Evolutionary conservation across 1,140 invertebrate species (phyloP).

Genomic region (Aphis craccivora): DNA sequence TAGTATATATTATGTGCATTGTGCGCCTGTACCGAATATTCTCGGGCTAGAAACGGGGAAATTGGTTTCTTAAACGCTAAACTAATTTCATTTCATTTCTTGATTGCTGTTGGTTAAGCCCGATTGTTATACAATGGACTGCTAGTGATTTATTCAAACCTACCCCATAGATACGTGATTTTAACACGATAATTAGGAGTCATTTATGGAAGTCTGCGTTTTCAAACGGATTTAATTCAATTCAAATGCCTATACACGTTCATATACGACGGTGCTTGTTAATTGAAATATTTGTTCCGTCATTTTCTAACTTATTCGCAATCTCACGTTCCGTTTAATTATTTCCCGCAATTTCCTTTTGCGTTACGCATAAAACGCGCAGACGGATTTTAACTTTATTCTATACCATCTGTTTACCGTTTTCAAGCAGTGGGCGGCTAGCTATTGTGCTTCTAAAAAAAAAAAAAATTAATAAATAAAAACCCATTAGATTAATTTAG

Average conservation of each 20-base stretch:
- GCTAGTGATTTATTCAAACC: not conserved
- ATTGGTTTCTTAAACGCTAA: slow-evolving; percentile 15
- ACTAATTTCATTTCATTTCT: not conserved
- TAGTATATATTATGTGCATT: not conserved
- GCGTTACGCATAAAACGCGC: not conserved
- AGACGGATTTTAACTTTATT: not conserved
- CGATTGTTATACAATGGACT: not conserved
- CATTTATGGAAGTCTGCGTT: slow-evolving; percentile 5
- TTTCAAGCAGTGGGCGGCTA: not conserved
- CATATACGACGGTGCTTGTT: not conserved
- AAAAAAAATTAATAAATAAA: slow-evolving; percentile 28
- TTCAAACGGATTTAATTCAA: slow-evolving; percentile 34
- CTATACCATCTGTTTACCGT: not conserved
- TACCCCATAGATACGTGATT: not conserved
- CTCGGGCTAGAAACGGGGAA: not conserved
- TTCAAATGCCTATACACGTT: slow-evolving; percentile 12
- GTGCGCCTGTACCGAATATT: not conserved
- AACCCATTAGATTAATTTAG: slow-evolving; percentile 44
- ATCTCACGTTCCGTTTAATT: slow-evolving; percentile 2
- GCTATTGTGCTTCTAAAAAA: slow-evolving; percentile 1
- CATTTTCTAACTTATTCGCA: not conserved
- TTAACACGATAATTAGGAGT: slow-evolving; percentile 31
- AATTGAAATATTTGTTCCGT: slow-evolving; percentile 39
- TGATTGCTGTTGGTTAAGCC: slow-evolving; percentile 7
- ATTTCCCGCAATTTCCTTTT: slow-evolving; percentile 12